Evolutionary conservation across 2,888 invertebrate genomes (phyloP).

Genomic region (Aproaerema taeniolella): DNA sequence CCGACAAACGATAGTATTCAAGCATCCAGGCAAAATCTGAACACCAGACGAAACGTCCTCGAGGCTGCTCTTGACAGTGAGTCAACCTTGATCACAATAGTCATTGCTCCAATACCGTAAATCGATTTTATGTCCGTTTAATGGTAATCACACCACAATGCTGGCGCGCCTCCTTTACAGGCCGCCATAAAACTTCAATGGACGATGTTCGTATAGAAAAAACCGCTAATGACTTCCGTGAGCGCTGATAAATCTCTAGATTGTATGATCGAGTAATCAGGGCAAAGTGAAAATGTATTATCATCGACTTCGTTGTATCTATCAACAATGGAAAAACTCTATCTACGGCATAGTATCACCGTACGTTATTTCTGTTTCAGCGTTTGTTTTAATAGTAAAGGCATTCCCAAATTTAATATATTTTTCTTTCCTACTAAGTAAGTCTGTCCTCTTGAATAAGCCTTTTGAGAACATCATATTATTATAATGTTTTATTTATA

Average conservation of each 20-base stretch:
- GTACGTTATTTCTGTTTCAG: too few species aligned
- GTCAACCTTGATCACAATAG: slow-evolving; percentile 49
- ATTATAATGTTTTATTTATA: too few species aligned
- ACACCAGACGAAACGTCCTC: slow-evolving; percentile 17
- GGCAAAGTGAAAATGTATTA: too few species aligned
- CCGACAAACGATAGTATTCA: too few species aligned
- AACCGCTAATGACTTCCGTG: slow-evolving; percentile 54
- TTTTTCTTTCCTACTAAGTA: too few species aligned
- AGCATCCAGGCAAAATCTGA: background rate
- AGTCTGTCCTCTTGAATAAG: too few species aligned
- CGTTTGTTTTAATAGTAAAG: too few species aligned
- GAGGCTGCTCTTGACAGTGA: slow-evolving; percentile 56
- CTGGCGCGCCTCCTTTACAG: slow-evolving; percentile 49
- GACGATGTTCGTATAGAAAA: slow-evolving; percentile 31
- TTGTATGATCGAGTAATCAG: background rate
- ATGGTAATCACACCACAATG: slow-evolving; percentile 54
- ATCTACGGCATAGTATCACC: too few species aligned
- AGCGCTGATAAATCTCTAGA: slow-evolving; percentile 28
- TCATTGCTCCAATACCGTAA: slow-evolving; percentile 48
- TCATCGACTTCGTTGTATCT: too few species aligned
- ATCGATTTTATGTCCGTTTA: slow-evolving; percentile 58
- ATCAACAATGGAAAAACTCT: too few species aligned
- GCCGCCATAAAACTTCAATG: slow-evolving; percentile 42
- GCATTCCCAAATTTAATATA: too few species aligned
- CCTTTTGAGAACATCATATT: too few species aligned